These are phyloP conservation scores for Platycnemis pennipes DNA, from an alignment of 2,888 invertebrate species.

Conservation along the genomic window DNA sequence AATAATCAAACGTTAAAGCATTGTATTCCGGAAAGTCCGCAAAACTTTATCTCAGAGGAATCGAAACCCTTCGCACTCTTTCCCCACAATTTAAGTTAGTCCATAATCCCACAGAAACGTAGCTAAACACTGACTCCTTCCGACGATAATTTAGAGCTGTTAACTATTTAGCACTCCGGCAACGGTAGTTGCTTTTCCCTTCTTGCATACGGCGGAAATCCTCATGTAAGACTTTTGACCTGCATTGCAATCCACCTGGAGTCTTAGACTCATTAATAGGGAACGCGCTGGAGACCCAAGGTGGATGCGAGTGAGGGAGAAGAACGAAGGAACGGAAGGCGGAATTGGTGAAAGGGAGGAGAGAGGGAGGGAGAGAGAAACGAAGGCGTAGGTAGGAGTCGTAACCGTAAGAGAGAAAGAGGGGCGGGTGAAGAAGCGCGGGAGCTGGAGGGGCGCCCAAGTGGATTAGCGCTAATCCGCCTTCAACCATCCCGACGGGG, in stretches of 20 bases:
- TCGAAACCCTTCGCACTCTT: background rate
- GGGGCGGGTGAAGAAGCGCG: background rate
- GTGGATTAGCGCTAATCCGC: slow-evolving; percentile 56
- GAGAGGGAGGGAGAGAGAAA: too few species aligned
- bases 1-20: background rate
- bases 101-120: background rate
- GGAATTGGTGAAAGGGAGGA: background rate
- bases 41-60: background rate
- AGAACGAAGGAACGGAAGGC: too few species aligned
- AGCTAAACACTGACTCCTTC: background rate
- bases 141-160: background rate
- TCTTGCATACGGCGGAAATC: background rate
- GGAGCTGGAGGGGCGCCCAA: background rate
- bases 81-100: background rate
- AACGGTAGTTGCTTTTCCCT: background rate
- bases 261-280: slow-evolving; percentile 36
- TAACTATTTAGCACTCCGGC: background rate
- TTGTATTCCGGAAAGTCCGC: background rate
- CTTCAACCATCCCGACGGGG: slow-evolving; percentile 52
- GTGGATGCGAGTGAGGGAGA: background rate
- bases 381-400: background rate
- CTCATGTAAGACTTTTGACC: background rate
- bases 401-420: background rate
- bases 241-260: background rate
- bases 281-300: background rate